Evolutionary conservation across 2,888 invertebrate genomes (phyloP).

Genomic region (Drosophila pullipes): DNA sequence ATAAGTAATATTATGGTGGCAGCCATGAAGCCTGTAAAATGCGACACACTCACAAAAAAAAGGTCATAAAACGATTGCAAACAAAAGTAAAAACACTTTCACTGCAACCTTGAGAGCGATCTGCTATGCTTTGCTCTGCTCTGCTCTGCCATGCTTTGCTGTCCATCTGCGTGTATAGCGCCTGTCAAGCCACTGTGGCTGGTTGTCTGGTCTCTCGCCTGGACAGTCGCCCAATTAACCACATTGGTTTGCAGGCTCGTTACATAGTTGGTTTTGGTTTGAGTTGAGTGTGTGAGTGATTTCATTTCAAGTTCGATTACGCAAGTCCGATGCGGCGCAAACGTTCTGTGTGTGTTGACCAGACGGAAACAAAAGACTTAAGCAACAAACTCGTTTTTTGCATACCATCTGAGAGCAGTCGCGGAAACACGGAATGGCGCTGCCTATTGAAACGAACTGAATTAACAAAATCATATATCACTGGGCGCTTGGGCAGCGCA

Average conservation of each 20-base stretch:
- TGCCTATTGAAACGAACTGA: conserved; percentile 68
- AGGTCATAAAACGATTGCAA: conserved; percentile 63
- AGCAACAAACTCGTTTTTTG: conserved; percentile 67
- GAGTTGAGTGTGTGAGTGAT: conserved; percentile 37
- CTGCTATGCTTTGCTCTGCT: conserved; percentile 11
- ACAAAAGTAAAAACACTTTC: conserved; percentile 80
- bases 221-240: conserved; percentile 69
- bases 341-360: conserved; percentile 58
- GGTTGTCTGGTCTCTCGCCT: conserved; percentile 24
- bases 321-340: conserved; percentile 41
- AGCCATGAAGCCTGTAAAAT: conserved; percentile 73
- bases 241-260: conserved; percentile 60
- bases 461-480: conserved; percentile 80
- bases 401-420: conserved; percentile 15
- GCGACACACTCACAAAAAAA: conserved; percentile 48
- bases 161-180: conserved; percentile 25
- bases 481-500: conserved; percentile 51
- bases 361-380: conserved; percentile 62
- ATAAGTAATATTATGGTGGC: conserved; percentile 44
- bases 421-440: conserved; percentile 12
- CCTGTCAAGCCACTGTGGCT: conserved; percentile 37
- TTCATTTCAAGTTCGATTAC: conserved; percentile 66
- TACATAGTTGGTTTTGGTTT: conserved; percentile 26
- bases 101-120: conserved; percentile 76
- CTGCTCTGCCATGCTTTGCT: conserved; percentile 1